Evolutionary conservation across 2,888 invertebrate genomes (phyloP), one percentile per base, ranked within the genome.

Genomic region (Scaptomyza cyrtandrae): DNA sequence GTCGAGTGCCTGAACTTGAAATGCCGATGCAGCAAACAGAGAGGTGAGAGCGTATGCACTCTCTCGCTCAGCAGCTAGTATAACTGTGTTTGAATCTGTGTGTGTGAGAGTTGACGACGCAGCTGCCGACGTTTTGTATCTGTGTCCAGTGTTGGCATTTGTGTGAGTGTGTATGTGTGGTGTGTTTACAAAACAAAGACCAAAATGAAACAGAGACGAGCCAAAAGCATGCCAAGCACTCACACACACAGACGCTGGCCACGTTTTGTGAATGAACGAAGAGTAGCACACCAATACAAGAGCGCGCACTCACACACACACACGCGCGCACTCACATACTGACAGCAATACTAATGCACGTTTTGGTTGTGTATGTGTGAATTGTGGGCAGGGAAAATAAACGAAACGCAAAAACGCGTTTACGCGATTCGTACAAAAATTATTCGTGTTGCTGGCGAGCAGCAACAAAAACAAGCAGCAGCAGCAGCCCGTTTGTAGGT

Each of bases 341-440:
- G 16, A 5, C 41, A 55, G 54, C 61, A 61, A 71, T 68, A 63
- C 68, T 24, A 49, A 16, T 31, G 44, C 44, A 14, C 19, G 19
- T 19, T 33, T 29, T 35, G 46, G 24, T 37, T 65, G 85, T 83
- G 67, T 88, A 64, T 88, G 67, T 69, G 89, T 85, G 74, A 79
- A 89, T 90, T 89, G 91, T 91, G 91, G 90, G 91, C 91, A 91
- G 91, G 91, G 90, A 90, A 91, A 91, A 90, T 87, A 81, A 86
- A 89, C 86, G 84, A 82, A 84, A 89, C 80, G 86, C 80, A 80
- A 89, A 89, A 90, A 90, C 90, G 90, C 91, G 90, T 90, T 89
- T 86, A 90, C 87, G 90, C 89, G 90, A 91, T 91, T 91, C 90
- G 91, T 91, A 91, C 88, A 89, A 81, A 90, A 81, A 75, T 77